Evolutionary conservation across 2,888 invertebrate genomes (phyloP).

Genomic region (Orchesella flavescens): DNA sequence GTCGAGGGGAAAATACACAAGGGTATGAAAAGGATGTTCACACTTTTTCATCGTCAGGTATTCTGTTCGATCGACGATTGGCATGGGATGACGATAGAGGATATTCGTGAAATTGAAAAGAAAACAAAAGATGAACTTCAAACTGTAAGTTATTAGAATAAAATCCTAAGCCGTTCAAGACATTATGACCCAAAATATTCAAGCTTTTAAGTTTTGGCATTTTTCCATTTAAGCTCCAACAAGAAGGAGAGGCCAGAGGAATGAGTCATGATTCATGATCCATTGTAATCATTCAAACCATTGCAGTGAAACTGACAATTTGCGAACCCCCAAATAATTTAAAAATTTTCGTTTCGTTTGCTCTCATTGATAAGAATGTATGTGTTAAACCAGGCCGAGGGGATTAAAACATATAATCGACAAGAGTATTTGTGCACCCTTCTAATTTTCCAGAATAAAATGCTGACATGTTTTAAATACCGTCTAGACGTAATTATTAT

Average conservation of each 20-base stretch:
- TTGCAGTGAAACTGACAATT: too few species aligned
- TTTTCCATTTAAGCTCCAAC: too few species aligned
- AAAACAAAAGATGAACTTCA: slow-evolving; percentile 76
- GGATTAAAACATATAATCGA: too few species aligned
- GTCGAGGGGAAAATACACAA: slow-evolving; percentile 78
- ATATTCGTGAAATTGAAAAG: slow-evolving; percentile 77
- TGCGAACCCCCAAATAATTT: background rate
- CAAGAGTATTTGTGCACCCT: too few species aligned
- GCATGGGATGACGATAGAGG: slow-evolving; percentile 77
- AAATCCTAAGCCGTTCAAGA: too few species aligned
- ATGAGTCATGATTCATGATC: too few species aligned
- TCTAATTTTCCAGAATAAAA: too few species aligned
- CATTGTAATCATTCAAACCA: too few species aligned
- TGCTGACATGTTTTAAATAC: background rate
- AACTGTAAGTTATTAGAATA: slow-evolving; percentile 12
- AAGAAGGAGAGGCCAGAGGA: too few species aligned
- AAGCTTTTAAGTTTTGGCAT: too few species aligned
- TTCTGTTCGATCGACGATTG: slow-evolving; percentile 74
- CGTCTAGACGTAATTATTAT: background rate
- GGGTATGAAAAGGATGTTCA: slow-evolving; percentile 73
- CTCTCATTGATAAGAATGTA: background rate
- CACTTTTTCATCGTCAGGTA: slow-evolving; percentile 48
- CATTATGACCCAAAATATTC: too few species aligned
- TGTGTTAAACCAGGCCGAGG: too few species aligned
- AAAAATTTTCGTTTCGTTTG: background rate